These are phyloP conservation scores for Lasioglossum figueresi DNA, from an alignment of 2,888 invertebrate genomes.

Conservation along the genomic window DNA sequence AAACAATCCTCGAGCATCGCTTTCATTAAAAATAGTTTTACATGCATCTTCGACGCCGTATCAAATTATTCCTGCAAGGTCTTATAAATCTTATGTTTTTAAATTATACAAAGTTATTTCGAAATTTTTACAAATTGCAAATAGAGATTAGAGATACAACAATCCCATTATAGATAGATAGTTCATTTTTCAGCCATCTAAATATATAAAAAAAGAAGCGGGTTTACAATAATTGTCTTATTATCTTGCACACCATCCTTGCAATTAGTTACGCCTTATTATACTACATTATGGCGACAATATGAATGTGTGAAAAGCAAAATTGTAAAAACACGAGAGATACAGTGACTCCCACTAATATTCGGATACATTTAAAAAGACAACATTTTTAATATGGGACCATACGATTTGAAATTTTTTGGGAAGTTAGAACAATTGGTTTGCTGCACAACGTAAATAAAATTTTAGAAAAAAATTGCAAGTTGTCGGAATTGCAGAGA, in stretches of 20 bases:
- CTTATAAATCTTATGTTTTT: background rate
- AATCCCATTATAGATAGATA: background rate
- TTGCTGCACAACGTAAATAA: too few relatives aligned
- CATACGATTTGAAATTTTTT: too few relatives aligned
- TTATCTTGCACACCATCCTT: background rate
- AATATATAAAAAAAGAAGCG: background rate
- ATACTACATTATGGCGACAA: background rate
- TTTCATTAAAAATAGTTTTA: background rate
- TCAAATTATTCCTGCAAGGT: background rate
- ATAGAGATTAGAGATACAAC: background rate
- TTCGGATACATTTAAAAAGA: too few relatives aligned
- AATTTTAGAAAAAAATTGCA: too few relatives aligned
- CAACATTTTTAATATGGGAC: too few relatives aligned
- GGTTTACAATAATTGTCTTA: background rate
- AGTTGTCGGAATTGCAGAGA: too few relatives aligned
- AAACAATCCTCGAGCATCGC: background rate
- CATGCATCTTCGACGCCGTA: background rate
- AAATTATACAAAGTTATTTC: background rate
- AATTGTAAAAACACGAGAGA: too few relatives aligned
- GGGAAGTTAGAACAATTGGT: too few relatives aligned
- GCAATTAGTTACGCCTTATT: background rate
- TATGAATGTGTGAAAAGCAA: too few relatives aligned
- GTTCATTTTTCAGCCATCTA: background rate
- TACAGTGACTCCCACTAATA: too few relatives aligned
- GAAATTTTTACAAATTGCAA: background rate